These are phyloP conservation scores for Drosophila merina DNA, from an alignment of 2,888 invertebrate genomes.

Conservation along the genomic window DNA sequence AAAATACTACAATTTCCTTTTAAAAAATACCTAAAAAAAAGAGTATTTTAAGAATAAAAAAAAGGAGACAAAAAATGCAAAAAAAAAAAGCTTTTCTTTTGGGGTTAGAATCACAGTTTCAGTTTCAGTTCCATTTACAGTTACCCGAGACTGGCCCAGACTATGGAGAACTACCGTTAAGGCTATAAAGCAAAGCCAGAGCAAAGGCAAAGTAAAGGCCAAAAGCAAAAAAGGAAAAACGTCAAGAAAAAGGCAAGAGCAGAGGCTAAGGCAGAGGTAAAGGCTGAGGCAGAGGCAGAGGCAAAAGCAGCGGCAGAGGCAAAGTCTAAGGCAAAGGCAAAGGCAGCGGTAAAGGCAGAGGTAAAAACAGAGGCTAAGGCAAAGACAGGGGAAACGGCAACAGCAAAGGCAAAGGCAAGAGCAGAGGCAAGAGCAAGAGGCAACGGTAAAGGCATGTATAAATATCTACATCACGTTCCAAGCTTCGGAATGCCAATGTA, in stretches of 20 bases:
- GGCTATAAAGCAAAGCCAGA: not conserved
- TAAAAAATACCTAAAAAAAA: not conserved
- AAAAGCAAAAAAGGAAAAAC: no score
- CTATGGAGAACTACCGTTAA: conserved; percentile 7
- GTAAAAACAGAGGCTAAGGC: no score
- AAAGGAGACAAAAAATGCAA: conserved; percentile 43
- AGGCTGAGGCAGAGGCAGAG: no score
- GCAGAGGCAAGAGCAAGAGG: not conserved
- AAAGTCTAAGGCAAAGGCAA: no score
- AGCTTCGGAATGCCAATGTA: conserved; percentile 76
- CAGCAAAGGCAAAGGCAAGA: no score
- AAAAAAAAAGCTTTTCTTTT: conserved; percentile 19
- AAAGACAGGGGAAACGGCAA: not conserved
- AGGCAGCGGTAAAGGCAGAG: no score
- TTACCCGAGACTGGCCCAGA: not conserved
- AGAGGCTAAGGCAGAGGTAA: no score
- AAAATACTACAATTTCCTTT: not conserved
- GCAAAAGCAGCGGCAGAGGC: no score
- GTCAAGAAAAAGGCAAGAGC: no score
- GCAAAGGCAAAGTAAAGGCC: no score
- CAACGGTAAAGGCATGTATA: conserved; percentile 58
- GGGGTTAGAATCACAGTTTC: conserved; percentile 49
- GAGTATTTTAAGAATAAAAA: not conserved
- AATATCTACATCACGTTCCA: conserved; percentile 77
- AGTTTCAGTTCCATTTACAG: conserved; percentile 27